Conservation (phyloP, 64 coral and sea anemone species). For the Pocillopora verrucosa region DNA sequence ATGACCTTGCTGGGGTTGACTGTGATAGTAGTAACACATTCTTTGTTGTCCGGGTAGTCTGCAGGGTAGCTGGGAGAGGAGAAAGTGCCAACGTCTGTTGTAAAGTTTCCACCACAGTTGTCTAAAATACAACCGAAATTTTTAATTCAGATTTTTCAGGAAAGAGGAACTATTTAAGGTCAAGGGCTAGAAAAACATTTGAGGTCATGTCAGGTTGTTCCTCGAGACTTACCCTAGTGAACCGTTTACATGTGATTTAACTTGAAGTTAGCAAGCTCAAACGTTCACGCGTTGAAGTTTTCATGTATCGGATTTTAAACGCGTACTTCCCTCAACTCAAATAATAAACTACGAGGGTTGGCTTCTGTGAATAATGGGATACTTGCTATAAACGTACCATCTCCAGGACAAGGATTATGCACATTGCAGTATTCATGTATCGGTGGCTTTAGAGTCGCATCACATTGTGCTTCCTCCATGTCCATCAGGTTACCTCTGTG, state of each 20-base stretch:
- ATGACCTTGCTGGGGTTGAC: constrained; percentile 86
- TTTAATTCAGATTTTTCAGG: background rate
- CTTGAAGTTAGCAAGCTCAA: no score
- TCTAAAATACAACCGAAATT: constrained; percentile 47
- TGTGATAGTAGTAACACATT: constrained; percentile 80
- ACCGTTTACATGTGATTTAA: no score
- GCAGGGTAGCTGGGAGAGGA: constrained; percentile 84
- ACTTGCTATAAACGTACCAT: constrained; percentile 55
- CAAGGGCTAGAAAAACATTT: no score
- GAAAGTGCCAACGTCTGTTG: constrained; percentile 63
- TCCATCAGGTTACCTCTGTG: constrained; percentile 66
- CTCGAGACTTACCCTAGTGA: no score
- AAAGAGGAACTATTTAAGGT: no score
- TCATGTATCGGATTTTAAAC: no score
- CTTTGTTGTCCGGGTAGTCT: constrained; percentile 93
- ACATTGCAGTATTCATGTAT: constrained; percentile 90
- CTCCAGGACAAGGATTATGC: constrained; percentile 96
- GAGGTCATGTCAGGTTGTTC: no score
- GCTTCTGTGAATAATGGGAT: no score
- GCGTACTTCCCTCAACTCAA: no score
- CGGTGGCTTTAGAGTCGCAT: constrained; percentile 67
- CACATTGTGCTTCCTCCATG: constrained; percentile 68
- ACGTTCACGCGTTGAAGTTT: no score
- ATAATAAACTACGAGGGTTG: no score
- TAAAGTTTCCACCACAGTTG: constrained; percentile 76